Base-by-base conservation (phyloP, 2,888 invertebrate species). In the Ypsolopha sequella region DNA sequence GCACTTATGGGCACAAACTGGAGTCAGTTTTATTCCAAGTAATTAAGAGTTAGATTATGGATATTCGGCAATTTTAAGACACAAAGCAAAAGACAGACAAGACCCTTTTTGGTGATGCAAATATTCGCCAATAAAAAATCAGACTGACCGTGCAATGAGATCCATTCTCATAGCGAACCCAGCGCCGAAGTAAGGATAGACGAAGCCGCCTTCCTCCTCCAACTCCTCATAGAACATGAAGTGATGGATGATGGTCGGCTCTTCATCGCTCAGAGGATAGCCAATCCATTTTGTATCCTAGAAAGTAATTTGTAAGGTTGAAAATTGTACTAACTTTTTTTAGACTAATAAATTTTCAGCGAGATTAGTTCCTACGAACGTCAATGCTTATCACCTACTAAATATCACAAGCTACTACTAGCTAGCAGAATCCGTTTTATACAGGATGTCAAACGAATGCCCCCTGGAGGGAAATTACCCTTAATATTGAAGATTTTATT, bases 161-260 rank as follows among this genome's bases (percentile, higher is more conserved):
- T 89, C 76, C 53, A 88, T 79, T 50, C 91, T 91, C 73, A 96
- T 89, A 1, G 91, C 90, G 68, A 96, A 90, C 1, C 96, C 96
- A 38, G 95, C 91, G 1, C 92, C 91, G 54, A 94, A 85, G 78
- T 95, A 91, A 0, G 97, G 96, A 76, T 94, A 97, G 56, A 91
- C 89, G 66, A 96, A 94, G 59, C 89, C 89, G 38, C 90, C 90
- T 36, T 92, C 90, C 57, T 85, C 85, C 41, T 84, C 82, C 57
- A 85, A 55, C 49, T 93, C 89, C 58, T 93, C 91, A 61, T 90
- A 89, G 69, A 92, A 90, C 6, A 91, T 91, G 85, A 95, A 97
- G 76, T 98, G 97, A 79, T 98, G 97, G 58, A 96, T 95, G 55
- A 98, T 97, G 1, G 95, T 95, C 0, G 96, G 92, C 64, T 94